Base-by-base conservation (phyloP, 2,888 invertebrate genomes). In the Hymenopus coronatus region DNA sequence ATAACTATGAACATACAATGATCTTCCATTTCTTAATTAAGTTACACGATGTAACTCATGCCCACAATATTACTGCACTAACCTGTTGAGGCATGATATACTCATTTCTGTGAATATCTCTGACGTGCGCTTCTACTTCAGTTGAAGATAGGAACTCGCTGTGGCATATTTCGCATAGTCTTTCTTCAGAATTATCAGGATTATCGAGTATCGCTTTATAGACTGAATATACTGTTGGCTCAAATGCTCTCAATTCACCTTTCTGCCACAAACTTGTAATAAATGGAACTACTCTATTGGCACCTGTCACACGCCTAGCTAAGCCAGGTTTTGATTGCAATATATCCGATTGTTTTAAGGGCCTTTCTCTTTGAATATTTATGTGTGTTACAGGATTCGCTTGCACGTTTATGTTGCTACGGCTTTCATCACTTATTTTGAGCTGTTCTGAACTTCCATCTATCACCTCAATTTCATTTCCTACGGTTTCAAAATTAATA, bases 281-380 rank as follows among this genome's bases (percentile, higher is more conserved):
- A 3, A 90, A 28, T 25, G 90, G 90, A n/a, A 90, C 89, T 9
- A 90, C 90, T 46, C 89, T 87, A 40, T 90, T 90, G 81, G 90
- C 88, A 30, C 90, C 90, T 25, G 89, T 88, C 3, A 90, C 89
- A 70, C 89, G 46, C 1, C 89, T 88, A 14, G 84, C 82, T 28
- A 88, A 40, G 46, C 81, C 28, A 28, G 30, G 28, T n/a, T 88
- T 88, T 25, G 88, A 14, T 30, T 89, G 90, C 15, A 85, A 40
- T 70, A 70, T 20, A 6, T 70, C 25, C 3, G 20, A 15, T 27
- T 25, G 7, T 46, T 15, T 27, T 14, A 15, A 14, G 15, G 87
- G 82, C 25, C 20, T 82, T 82, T 82, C n/a, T 82, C 33, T 28
- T n/a, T 88, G 88, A 46, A 90, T 90, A 81, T 89, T 90, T 40